These are phyloP conservation scores for Haliaeetus vocifer DNA, from an alignment of 2,797 vertebrate species.

Conservation along the genomic window DNA sequence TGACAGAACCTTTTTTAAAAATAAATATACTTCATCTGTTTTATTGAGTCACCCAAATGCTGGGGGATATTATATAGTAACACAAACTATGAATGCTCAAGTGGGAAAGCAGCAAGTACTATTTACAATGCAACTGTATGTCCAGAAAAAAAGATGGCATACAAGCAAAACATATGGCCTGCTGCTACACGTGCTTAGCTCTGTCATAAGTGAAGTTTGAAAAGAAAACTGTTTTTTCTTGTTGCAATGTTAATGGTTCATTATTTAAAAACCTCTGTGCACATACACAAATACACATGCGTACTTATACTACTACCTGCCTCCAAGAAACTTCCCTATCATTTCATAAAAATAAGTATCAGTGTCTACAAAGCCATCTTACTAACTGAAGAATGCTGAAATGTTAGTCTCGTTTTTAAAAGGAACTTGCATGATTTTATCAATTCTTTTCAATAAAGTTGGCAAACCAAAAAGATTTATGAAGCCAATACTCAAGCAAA, in stretches of 20 bases:
- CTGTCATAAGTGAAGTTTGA: not conserved
- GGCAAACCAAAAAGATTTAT: not conserved
- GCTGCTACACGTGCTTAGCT: not conserved
- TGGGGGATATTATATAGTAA: not conserved
- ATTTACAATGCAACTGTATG: not conserved
- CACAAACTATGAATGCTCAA: not conserved
- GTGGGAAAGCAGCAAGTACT: not conserved
- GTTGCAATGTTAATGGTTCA: not conserved
- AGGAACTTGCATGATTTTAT: not conserved
- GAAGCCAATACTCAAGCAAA: not conserved
- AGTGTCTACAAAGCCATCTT: not conserved
- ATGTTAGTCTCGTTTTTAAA: not conserved
- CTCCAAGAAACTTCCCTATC: not conserved
- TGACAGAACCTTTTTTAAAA: not conserved
- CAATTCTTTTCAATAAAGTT: not conserved
- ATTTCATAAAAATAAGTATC: not conserved
- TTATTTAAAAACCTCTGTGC: not conserved
- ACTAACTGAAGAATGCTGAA: not conserved
- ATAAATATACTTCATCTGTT: conserved; percentile 5
- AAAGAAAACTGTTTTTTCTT: not conserved
- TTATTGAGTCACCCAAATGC: not conserved
- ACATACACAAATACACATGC: not conserved
- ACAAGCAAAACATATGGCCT: not conserved
- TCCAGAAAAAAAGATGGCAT: not conserved
- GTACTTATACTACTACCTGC: not conserved